Evolutionary conservation across 2,113 vertebrate species (phyloP).

Genomic region (Brachionichthys hirsutus): DNA sequence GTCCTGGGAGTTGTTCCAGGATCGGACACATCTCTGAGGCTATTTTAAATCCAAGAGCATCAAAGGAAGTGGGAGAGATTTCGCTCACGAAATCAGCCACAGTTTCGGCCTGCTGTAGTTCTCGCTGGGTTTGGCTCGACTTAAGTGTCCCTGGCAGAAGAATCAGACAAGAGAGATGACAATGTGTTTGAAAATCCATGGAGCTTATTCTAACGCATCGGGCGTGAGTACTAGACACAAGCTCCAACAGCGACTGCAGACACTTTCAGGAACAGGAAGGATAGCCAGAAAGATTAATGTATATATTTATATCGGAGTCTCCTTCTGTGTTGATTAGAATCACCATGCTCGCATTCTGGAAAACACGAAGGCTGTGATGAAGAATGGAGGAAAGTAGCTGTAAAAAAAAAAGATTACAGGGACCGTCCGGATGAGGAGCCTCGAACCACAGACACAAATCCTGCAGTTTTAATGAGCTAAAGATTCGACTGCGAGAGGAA

Average conservation of each 20-base stretch:
- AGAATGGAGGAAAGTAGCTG: slow-evolving; percentile 30
- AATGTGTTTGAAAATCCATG: slow-evolving; percentile 17
- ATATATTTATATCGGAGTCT: slow-evolving; percentile 13
- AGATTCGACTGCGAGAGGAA: slow-evolving; percentile 33
- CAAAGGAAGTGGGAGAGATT: slow-evolving; percentile 1
- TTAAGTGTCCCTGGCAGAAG: slow-evolving; percentile 10
- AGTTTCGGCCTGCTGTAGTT: slow-evolving; percentile 6
- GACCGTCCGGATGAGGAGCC: slow-evolving; percentile 40
- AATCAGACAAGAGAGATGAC: slow-evolving; percentile 16
- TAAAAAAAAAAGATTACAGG: slow-evolving; percentile 45
- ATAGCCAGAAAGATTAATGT: slow-evolving; percentile 4
- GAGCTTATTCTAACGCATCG: slow-evolving; percentile 28
- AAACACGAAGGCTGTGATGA: slow-evolving; percentile 25
- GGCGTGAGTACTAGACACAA: slow-evolving; percentile 16
- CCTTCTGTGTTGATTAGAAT: slow-evolving; percentile 15
- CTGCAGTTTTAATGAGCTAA: slow-evolving; percentile 27
- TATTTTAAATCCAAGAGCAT: neutral
- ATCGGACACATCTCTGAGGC: slow-evolving; percentile 6
- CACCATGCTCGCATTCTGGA: slow-evolving; percentile 11
- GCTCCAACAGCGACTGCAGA: slow-evolving; percentile 3
- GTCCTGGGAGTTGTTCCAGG: slow-evolving; percentile 9
- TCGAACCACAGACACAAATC: slow-evolving; percentile 47
- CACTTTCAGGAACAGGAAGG: slow-evolving; percentile 16
- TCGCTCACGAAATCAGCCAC: slow-evolving; percentile 2
- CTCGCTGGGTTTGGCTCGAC: slow-evolving; percentile 9